These are phyloP conservation scores for Cerastis rubricosa DNA, from an alignment of 2,888 invertebrate species.

Conservation along the genomic window DNA sequence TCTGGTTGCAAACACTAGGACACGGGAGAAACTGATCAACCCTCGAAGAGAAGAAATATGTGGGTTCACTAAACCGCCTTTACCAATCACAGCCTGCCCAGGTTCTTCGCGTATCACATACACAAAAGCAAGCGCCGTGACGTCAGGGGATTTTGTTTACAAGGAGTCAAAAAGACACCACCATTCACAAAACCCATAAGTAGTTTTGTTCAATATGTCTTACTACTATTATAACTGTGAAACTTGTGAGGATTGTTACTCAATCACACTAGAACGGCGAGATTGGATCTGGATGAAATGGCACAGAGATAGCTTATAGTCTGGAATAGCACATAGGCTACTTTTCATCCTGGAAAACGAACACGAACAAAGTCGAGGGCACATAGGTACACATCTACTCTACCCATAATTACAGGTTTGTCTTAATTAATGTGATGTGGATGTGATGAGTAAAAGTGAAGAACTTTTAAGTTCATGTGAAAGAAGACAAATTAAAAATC, in stretches of 20 bases:
- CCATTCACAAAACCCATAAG: background rate
- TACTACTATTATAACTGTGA: too few relatives aligned
- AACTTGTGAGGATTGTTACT: too few relatives aligned
- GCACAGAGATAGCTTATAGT: too few relatives aligned
- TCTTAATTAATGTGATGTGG: background rate
- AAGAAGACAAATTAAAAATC: background rate
- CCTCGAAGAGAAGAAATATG: background rate
- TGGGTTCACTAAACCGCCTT: background rate
- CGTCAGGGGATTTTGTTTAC: background rate
- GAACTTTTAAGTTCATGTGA: background rate
- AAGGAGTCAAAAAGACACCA: too few relatives aligned
- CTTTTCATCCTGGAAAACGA: too few relatives aligned
- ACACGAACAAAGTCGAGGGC: too few relatives aligned
- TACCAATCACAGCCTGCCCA: background rate
- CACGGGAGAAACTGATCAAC: background rate
- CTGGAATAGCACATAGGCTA: too few relatives aligned
- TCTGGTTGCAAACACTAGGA: background rate
- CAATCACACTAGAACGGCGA: too few relatives aligned
- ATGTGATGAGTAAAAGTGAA: too few relatives aligned
- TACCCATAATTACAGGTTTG: background rate
- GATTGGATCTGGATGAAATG: too few relatives aligned
- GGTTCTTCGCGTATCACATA: background rate
- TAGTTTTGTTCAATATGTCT: background rate
- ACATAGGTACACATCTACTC: background rate
- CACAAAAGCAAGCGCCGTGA: background rate